A percentile compares a stretch with the other conserved stretches of the same genome.
Evolutionary conservation across 2,888 invertebrate genomes (phyloP).

Genomic region (Phasia obesa): DNA sequence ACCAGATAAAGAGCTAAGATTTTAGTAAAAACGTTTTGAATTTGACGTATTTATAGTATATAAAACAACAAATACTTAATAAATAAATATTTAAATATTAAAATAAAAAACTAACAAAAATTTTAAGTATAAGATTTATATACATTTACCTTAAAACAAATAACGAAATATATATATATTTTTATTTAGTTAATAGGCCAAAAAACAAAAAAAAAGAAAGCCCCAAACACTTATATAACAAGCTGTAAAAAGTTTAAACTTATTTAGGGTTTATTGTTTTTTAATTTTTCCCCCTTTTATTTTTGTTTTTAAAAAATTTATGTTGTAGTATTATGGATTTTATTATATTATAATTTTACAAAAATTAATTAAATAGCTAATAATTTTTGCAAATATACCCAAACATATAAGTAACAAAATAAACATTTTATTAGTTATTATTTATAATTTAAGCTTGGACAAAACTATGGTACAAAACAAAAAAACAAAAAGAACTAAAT

Average conservation of each 20-base stretch:
- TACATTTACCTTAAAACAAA: slow-evolving; percentile 14
- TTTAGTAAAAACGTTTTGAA: slow-evolving; percentile 41
- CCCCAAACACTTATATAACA: slow-evolving; percentile 21
- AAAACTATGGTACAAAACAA: slow-evolving; percentile 53
- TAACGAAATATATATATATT: not conserved
- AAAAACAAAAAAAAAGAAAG: not conserved
- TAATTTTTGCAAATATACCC: slow-evolving; percentile 28
- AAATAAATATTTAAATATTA: slow-evolving; percentile 20
- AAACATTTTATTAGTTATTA: slow-evolving; percentile 15
- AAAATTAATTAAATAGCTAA: slow-evolving; percentile 35
- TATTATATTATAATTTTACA: slow-evolving; percentile 20
- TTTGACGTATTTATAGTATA: slow-evolving; percentile 31
- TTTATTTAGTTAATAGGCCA: slow-evolving; percentile 36
- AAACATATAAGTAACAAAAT: slow-evolving; percentile 5
- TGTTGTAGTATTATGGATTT: slow-evolving; percentile 33
- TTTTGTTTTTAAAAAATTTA: not conserved
- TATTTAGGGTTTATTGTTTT: slow-evolving; percentile 29
- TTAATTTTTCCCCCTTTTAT: not conserved
- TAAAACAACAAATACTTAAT: slow-evolving; percentile 49
- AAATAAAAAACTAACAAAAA: slow-evolving; percentile 16
- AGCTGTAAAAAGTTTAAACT: slow-evolving; percentile 46
- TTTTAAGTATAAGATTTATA: slow-evolving; percentile 44
- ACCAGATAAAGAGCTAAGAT: slow-evolving; percentile 52
- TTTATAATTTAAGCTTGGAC: slow-evolving; percentile 56
- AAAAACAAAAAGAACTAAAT: slow-evolving; percentile 21